Evolutionary conservation across 2,888 invertebrate genomes (phyloP).

Genomic region (Cataglyphis cursor): DNA sequence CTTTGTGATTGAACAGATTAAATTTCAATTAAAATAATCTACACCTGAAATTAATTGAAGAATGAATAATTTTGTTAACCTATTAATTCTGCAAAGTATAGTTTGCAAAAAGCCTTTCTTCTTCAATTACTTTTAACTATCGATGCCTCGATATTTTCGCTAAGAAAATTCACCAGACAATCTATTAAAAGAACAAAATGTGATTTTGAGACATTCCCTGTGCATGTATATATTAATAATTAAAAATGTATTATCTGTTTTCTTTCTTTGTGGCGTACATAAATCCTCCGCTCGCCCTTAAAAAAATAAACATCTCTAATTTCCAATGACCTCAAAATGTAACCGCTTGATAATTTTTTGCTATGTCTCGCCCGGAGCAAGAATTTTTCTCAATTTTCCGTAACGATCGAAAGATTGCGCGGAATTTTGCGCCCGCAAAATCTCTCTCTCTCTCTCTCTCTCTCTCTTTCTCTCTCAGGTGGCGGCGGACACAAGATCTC

Average conservation of each 20-base stretch:
- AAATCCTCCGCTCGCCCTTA: background rate
- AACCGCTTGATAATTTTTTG: constrained; percentile 13
- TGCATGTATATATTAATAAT: background rate
- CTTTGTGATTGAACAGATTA: background rate
- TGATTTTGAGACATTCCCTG: background rate
- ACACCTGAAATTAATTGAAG: background rate
- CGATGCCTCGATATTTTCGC: background rate
- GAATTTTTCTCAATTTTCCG: constrained; percentile 1
- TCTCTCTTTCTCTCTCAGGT: no score
- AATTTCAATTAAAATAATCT: background rate
- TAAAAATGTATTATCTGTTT: background rate
- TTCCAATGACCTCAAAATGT: background rate
- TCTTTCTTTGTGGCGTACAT: background rate
- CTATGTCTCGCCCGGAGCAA: background rate
- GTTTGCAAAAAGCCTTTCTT: background rate
- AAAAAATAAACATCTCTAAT: constrained; percentile 2
- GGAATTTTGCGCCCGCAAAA: background rate
- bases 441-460: background rate
- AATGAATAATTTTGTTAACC: background rate
- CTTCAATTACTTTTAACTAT: background rate
- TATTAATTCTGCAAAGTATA: no score
- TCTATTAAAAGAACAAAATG: background rate
- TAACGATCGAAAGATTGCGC: constrained; percentile 30
- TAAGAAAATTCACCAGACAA: background rate
- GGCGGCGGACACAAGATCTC: constrained; percentile 16